Percentiles rank a stretch among this genome's conserved stretches.
Evolutionary conservation across 35 echinoderm and acorn worm genomes (phyloP).

Genomic region (Amphiura filiformis): DNA sequence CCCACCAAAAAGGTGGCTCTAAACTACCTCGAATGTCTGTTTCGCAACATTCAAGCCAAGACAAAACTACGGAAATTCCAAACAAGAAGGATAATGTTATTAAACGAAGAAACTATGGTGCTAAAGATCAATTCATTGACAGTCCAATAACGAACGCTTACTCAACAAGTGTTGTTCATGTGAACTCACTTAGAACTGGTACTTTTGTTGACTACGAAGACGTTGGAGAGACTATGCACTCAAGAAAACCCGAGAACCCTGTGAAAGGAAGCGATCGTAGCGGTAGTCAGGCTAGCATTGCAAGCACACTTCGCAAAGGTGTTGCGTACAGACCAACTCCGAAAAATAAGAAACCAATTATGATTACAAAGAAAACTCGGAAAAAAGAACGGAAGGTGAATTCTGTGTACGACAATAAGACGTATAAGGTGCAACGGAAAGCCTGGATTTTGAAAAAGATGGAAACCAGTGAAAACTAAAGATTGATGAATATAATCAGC

Average conservation of each 20-base stretch:
- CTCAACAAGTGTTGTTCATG: neutral
- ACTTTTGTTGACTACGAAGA: neutral
- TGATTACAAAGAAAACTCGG: slow-evolving; percentile 82
- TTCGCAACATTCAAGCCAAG: no score
- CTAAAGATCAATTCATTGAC: neutral
- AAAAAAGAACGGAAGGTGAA: slow-evolving; percentile 50
- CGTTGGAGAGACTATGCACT: neutral
- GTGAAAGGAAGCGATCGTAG: neutral
- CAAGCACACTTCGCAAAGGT: neutral
- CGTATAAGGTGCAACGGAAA: slow-evolving; percentile 63
- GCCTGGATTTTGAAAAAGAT: slow-evolving; percentile 66
- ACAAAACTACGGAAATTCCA: no score
- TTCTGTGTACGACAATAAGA: slow-evolving; percentile 74
- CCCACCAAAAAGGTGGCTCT: no score
- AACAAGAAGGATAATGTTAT: no score
- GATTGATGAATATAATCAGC: slow-evolving; percentile 52
- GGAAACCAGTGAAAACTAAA: slow-evolving; percentile 41
- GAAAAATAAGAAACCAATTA: slow-evolving; percentile 15
- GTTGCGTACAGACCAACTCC: neutral
- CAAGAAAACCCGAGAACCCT: neutral
- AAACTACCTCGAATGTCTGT: no score
- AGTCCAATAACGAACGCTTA: neutral
- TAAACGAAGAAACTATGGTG: neutral
- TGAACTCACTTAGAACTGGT: neutral
- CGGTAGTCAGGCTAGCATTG: neutral